A percentile compares a stretch with the other conserved stretches of the same genome.
Conservation (phyloP, 2,888 invertebrate species). For the Drosophila limbata region DNA sequence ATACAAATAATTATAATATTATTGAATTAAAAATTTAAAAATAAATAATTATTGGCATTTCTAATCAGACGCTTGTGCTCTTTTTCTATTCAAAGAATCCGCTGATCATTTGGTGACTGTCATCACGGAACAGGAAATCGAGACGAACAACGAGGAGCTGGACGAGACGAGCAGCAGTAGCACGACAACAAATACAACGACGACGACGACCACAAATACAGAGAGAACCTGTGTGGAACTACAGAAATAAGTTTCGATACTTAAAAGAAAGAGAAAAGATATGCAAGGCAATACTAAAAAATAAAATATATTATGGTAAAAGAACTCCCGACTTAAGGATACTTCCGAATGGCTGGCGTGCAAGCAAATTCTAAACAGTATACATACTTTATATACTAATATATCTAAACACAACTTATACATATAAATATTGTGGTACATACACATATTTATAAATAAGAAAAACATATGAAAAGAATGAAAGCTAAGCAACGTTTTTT, state of each 20-base stretch:
- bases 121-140: conserved; percentile 92
- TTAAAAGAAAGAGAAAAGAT: conserved; percentile 12
- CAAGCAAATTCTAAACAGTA: conserved; percentile 61
- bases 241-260: conserved; percentile 50
- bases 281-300: conserved; percentile 51
- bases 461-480: conserved; percentile 9
- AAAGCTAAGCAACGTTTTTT: conserved; percentile 58
- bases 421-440: conserved; percentile 62
- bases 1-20: conserved; percentile 45
- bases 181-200: conserved; percentile 63
- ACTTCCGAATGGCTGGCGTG: conserved; percentile 38
- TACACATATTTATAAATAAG: conserved; percentile 58
- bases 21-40: background rate
- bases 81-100: conserved; percentile 86
- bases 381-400: conserved; percentile 58
- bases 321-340: conserved; percentile 21
- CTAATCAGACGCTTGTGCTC: background rate
- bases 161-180: conserved; percentile 69
- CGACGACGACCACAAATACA: conserved; percentile 67
- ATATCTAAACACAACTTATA: conserved; percentile 54
- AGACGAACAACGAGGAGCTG: conserved; percentile 72
- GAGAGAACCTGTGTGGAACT: conserved; percentile 69
- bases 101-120: conserved; percentile 95
- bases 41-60: background rate
- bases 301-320: conserved; percentile 13